phyloP scores from a whole-genome alignment of 2,113 vertebrate genomes.

The Grantiella picta region DNA sequence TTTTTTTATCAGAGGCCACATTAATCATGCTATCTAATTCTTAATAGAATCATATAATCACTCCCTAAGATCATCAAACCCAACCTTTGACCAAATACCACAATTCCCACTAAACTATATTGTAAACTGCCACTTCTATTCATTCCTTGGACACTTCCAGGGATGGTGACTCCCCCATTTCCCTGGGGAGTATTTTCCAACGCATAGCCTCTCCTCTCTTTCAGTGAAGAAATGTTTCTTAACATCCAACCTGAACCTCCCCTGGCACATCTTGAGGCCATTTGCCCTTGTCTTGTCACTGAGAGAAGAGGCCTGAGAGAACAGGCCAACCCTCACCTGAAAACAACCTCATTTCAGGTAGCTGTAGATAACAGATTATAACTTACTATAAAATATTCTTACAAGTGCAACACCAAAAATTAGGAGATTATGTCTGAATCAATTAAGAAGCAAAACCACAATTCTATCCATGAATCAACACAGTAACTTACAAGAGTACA shows the following conservation, averaged over 20 bases:
- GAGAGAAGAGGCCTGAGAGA: background rate
- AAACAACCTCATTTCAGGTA: background rate
- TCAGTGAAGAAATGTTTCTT: background rate
- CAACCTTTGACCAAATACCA: background rate
- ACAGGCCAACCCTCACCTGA: too few relatives aligned
- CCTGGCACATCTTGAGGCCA: background rate
- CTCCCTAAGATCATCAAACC: background rate
- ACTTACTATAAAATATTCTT: background rate
- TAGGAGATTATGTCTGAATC: background rate
- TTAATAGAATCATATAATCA: background rate
- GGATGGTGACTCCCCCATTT: background rate
- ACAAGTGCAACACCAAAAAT: background rate
- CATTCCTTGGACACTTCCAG: accelerated
- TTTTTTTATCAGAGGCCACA: background rate
- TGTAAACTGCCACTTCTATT: background rate
- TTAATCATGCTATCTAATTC: background rate
- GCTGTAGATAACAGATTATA: background rate
- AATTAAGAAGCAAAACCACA: background rate
- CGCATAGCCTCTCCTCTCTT: background rate
- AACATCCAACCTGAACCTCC: background rate
- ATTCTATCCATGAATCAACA: background rate
- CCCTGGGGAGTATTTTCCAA: background rate
- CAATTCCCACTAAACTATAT: background rate
- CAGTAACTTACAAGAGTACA: background rate
- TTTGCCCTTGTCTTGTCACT: background rate